Evolutionary conservation across 2,113 vertebrate species (phyloP), one percentile per base, ranked within the genome.

Genomic region (Grus americana): DNA sequence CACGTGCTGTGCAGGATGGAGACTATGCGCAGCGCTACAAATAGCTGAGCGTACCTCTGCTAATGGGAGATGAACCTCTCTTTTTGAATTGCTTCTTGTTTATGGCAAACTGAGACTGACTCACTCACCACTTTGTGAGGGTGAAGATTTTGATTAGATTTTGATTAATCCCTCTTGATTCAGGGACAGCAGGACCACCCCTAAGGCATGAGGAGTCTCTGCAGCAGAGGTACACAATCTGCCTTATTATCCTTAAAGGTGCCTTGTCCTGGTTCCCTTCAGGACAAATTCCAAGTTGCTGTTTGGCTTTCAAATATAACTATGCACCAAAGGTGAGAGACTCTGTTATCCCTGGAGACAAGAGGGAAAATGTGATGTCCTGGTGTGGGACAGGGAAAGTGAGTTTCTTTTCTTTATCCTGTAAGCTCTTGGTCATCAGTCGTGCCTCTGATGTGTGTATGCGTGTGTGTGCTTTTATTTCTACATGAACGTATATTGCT

Each of bases 171-270:
- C 87, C 57, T 67, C 74, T 79, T 10, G 38, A 68, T 73, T 90
- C 67, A 62, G 95, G 87, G 85, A 38, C 38, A 79, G 75, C 71
- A 78, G 88, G 42, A 57, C 50, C 68, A 73, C 15, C 38, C 44
- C 50, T 36, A 46, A 44, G 82, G 66, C 42, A 61, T 3, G 6
- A 85, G 50, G 76, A 75, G 54, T 61, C 62, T 75, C 70, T 90
- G 71, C 84, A 83, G 54, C 84, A 86, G 82, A 86, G 42, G 85
- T 70, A 19, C 61, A 13, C 75, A 7, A 49, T 84, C 95, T 96
- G 97, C 97, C 96, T 97, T 97, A 97, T 19, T 96, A 38, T 67
- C 61, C 74, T 78, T 92, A 61, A 63, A 94, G 93, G 94, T 97
- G 96, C 96, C 96, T 97, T 92, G 93, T 92, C 72, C 78, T 92